These are phyloP conservation scores for Myopa testacea DNA, from an alignment of 2,888 invertebrate genomes.

Conservation along the genomic window DNA sequence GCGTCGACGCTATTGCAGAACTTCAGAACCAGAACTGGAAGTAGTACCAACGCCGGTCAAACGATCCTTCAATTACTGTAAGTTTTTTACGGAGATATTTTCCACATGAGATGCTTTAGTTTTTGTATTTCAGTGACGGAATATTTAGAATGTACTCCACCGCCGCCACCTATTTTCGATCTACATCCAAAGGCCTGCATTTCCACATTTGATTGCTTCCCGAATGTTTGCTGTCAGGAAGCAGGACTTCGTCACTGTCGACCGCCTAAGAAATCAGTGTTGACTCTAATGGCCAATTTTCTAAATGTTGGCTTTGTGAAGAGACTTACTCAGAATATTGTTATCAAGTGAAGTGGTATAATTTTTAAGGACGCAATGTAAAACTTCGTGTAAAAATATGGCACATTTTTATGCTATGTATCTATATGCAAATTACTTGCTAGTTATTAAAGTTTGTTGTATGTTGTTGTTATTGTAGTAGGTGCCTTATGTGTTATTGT, in stretches of 20 bases:
- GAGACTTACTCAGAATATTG: slow-evolving; percentile 66
- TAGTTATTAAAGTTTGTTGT: too few species aligned
- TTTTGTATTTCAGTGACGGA: slow-evolving; percentile 68
- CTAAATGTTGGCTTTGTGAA: slow-evolving; percentile 67
- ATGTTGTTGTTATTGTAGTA: too few species aligned
- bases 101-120: neutral
- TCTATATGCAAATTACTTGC: too few species aligned
- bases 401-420: too few species aligned
- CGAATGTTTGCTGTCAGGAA: slow-evolving; percentile 84
- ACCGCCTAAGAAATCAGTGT: slow-evolving; percentile 78
- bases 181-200: slow-evolving; percentile 78
- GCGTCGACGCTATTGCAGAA: slow-evolving; percentile 77
- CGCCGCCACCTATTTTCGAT: slow-evolving; percentile 77
- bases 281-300: slow-evolving; percentile 74
- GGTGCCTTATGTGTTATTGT: too few species aligned
- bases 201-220: slow-evolving; percentile 81
- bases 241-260: slow-evolving; percentile 78
- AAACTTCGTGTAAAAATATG: neutral
- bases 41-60: slow-evolving; percentile 73
- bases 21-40: slow-evolving; percentile 76
- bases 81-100: slow-evolving; percentile 54
- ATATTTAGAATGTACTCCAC: slow-evolving; percentile 80
- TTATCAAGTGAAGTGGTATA: slow-evolving; percentile 58
- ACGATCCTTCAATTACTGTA: slow-evolving; percentile 75
- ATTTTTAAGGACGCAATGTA: too few species aligned